A percentile compares a stretch with the other conserved stretches of the same genome.
Evolutionary conservation across 2,113 vertebrate species (phyloP).

Genomic region (Dolichotis patagonum): DNA sequence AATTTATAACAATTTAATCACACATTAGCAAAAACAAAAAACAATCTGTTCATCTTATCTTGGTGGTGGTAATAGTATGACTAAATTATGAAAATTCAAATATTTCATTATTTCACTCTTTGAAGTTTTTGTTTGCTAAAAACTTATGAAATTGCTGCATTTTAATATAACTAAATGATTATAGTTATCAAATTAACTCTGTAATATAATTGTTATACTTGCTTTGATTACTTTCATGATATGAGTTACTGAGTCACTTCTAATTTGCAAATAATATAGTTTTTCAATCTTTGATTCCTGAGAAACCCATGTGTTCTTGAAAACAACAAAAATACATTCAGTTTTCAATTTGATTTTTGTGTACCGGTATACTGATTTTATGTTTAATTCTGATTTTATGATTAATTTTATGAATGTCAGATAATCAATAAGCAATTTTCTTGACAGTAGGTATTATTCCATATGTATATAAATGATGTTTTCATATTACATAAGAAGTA

Average conservation of each 20-base stretch:
- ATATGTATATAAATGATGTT: background rate
- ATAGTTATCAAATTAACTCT: background rate
- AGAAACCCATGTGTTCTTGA: background rate
- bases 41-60: background rate
- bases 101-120: background rate
- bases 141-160: background rate
- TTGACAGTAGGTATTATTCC: background rate
- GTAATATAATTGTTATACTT: background rate
- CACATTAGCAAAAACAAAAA: background rate
- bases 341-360: background rate
- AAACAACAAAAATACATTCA: background rate
- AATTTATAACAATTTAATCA: background rate
- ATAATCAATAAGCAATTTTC: background rate
- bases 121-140: slow-evolving; percentile 1
- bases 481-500: background rate
- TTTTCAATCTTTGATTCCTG: background rate
- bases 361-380: background rate
- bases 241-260: background rate
- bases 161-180: slow-evolving; percentile 8
- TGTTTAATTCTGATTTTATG: background rate
- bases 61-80: background rate
- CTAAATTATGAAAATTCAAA: background rate
- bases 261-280: background rate
- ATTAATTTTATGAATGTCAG: background rate
- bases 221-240: background rate